phyloP scores from a whole-genome alignment of 2,113 vertebrate species.

The Paradisaea rubra region DNA sequence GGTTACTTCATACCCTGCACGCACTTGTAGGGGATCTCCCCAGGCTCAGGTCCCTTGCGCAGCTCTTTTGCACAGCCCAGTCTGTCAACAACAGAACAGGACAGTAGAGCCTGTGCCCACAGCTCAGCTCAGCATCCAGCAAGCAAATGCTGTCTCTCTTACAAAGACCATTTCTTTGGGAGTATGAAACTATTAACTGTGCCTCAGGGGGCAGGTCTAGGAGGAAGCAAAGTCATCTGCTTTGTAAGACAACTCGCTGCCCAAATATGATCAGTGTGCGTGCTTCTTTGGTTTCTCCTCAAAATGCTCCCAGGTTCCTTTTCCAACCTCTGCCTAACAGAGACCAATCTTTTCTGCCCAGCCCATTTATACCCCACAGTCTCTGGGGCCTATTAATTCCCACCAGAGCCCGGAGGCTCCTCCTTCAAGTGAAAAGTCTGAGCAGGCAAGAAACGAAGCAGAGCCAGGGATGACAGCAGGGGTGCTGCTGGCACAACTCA shows the following conservation, averaged over 20 bases:
- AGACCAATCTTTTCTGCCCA: background rate
- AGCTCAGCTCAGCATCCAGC: background rate
- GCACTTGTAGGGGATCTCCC: background rate
- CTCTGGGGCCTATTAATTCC: background rate
- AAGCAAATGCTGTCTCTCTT: background rate
- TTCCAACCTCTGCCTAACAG: background rate
- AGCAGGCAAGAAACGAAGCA: background rate
- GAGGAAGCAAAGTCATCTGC: background rate
- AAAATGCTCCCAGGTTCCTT: background rate
- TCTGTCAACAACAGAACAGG: background rate
- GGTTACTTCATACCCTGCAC: background rate
- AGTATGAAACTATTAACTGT: background rate
- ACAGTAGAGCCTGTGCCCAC: background rate
- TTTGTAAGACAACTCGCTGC: background rate
- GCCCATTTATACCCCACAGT: background rate
- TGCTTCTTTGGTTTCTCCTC: background rate
- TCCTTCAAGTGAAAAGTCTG: background rate
- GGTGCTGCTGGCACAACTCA: background rate
- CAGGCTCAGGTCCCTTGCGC: rapidly evolving
- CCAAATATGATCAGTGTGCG: rapidly evolving
- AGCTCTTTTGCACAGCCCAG: background rate
- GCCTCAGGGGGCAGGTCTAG: background rate
- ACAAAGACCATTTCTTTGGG: background rate
- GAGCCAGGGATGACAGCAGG: background rate
- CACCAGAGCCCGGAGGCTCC: rapidly evolving